Base-by-base conservation (phyloP, 1,140 invertebrate species). In the Cydia amplana region DNA sequence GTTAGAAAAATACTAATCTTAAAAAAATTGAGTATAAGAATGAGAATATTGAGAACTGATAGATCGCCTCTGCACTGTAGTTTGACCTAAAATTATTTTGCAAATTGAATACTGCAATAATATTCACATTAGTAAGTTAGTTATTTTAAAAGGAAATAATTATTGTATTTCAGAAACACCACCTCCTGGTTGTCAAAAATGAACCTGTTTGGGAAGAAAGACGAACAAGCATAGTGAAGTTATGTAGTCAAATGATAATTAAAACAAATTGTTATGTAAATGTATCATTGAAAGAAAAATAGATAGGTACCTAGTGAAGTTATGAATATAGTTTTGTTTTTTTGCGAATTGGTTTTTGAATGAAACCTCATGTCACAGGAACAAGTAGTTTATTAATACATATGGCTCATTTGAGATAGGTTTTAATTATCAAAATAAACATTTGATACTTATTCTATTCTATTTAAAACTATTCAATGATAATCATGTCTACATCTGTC, bases 181-280 rank as follows among this genome's bases (percentile, higher is more conserved):
- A 89, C 93, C 73, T 94, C 94, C 20, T 96, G 96, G 96, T 83
- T 96, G 28, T 94, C 94, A 16, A 96, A 95, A 87, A 94, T 96
- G 73, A 96, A 96, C 93, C 95, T 95, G 75, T 96, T 96, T 89
- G 94, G 94, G 28, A 95, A 94, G 83, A 95, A 95, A 87, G 95
- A 94, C 80, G 94, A 95, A 84, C 65, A 73, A 90, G 95, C 94
- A 79, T 95, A 94, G 83, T 82, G 73, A 75, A 73, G 51, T 72
- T 12, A 67, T 75, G 32, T 81, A 80, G 78, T 73, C 77, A 74
- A 83, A 60, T 77, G 40, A 79, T 65, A 40, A 74, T 63, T 32
- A 9, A 46, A 70, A 81, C 76, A 85, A 85, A 83, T 87, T 89
- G 82, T 89, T 87, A 81, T 82, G 82, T 88, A 32, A 70, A 70